Conservation (phyloP, 2,888 invertebrate species). For the Heliconius sara region DNA sequence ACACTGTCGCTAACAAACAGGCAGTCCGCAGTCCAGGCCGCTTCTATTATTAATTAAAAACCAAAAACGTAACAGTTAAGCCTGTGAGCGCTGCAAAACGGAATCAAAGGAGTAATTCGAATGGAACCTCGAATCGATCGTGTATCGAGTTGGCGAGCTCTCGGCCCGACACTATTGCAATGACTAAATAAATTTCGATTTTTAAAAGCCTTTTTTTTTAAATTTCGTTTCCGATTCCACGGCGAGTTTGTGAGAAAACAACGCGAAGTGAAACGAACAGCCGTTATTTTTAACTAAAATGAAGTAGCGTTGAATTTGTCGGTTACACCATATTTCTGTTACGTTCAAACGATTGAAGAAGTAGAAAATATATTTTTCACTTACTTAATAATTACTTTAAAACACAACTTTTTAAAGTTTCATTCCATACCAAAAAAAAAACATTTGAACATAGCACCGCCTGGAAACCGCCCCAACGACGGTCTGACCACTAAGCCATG, state of each 20-base stretch:
- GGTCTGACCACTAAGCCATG: neutral
- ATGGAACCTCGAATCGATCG: constrained; percentile 60
- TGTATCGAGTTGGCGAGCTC: constrained; percentile 44
- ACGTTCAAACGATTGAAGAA: neutral
- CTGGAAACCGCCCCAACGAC: neutral
- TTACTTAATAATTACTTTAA: no score
- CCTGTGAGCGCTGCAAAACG: constrained; percentile 66
- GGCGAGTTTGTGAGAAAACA: constrained; percentile 29
- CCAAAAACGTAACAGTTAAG: constrained; percentile 70
- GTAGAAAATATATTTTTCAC: neutral
- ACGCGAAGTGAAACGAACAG: constrained; percentile 11
- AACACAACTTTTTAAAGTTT: no score
- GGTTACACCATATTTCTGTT: neutral
- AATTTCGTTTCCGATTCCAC: constrained; percentile 27
- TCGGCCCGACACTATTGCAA: constrained; percentile 34
- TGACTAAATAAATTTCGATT: constrained; percentile 43
- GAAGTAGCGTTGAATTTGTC: neutral
- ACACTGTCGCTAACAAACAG: constrained; percentile 58
- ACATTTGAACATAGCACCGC: neutral
- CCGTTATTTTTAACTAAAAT: constrained; percentile 18
- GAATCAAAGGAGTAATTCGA: constrained; percentile 76
- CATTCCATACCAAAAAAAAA: neutral
- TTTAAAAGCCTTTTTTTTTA: constrained; percentile 37
- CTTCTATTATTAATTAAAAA: constrained; percentile 78
- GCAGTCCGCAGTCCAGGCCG: constrained; percentile 48